These are phyloP conservation scores for Melanotaenia duboulayi DNA, from an alignment of 2,113 vertebrate genomes.

Conservation along the genomic window DNA sequence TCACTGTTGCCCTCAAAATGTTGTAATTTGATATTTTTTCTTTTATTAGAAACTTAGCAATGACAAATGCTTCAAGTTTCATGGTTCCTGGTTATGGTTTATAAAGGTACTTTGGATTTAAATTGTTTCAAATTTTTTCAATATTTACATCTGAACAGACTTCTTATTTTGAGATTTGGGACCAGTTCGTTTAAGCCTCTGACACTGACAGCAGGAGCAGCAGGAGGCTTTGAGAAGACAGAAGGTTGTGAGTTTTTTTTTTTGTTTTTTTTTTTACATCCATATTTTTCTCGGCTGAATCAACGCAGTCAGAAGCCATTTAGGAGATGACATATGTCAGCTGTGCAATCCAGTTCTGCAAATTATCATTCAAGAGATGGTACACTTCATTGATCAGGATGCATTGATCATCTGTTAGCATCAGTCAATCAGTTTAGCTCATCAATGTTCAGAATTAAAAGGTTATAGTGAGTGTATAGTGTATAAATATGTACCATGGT, in stretches of 20 bases:
- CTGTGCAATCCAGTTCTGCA: slow-evolving; percentile 40
- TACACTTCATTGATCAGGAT: slow-evolving; percentile 27
- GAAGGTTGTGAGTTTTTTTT: slow-evolving; percentile 23
- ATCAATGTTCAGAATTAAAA: background rate
- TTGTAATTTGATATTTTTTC: too few relatives aligned
- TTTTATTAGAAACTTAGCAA: too few relatives aligned
- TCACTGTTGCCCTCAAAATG: too few relatives aligned
- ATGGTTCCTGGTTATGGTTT: too few relatives aligned
- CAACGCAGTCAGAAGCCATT: slow-evolving; percentile 37
- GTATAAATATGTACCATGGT: background rate
- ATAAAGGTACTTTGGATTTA: too few relatives aligned
- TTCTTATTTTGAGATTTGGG: background rate
- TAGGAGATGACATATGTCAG: slow-evolving; percentile 54
- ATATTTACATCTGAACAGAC: background rate
- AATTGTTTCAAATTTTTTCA: background rate
- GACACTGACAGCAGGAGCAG: slow-evolving; percentile 20
- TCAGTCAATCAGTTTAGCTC: slow-evolving; percentile 1
- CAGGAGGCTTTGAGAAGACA: slow-evolving; percentile 29
- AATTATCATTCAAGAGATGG: slow-evolving; percentile 32
- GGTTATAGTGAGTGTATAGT: background rate
- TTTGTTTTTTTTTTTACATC: background rate
- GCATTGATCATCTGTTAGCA: slow-evolving; percentile 33
- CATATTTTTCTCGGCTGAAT: slow-evolving; percentile 33
- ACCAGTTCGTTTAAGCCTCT: background rate
- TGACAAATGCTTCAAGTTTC: too few relatives aligned